phyloP scores from a whole-genome alignment of 2,113 vertebrate genomes.

The Tretioscincus oriximinensis region DNA sequence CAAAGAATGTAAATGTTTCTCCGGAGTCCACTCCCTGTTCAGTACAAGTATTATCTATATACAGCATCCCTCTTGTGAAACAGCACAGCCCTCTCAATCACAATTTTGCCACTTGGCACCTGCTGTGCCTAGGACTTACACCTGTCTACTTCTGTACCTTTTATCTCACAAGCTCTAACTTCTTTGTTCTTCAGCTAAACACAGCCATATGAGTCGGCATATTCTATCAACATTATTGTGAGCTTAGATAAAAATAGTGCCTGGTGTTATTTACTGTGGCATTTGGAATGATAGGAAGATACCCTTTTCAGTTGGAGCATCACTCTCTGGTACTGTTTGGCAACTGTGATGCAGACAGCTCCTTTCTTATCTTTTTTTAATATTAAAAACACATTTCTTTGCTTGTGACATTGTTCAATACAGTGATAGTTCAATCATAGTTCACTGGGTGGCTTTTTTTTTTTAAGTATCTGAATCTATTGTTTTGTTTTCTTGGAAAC shows the following conservation, averaged over 20 bases:
- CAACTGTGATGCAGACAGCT: no score
- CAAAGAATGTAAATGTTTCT: neutral
- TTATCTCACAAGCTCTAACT: neutral
- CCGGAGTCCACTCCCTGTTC: conserved; percentile 4
- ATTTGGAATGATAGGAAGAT: no score
- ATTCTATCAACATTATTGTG: conserved; percentile 11
- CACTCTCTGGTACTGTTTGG: no score
- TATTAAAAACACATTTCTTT: no score
- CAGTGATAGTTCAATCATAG: no score
- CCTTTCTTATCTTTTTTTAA: neutral
- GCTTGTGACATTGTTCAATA: no score
- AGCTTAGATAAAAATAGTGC: neutral
- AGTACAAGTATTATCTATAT: neutral
- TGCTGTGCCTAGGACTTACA: neutral
- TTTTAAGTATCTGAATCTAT: no score
- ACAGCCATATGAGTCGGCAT: neutral
- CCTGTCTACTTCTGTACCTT: neutral
- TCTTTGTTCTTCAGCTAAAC: conserved; percentile 1
- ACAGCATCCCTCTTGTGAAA: neutral
- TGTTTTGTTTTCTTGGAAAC: no score
- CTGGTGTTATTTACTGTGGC: neutral
- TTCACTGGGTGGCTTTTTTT: no score
- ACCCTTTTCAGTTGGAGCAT: no score
- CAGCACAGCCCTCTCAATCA: neutral
- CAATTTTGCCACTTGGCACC: conserved; percentile 18